phyloP scores from a whole-genome alignment of 2,888 invertebrate species.

The Pocota personata region DNA sequence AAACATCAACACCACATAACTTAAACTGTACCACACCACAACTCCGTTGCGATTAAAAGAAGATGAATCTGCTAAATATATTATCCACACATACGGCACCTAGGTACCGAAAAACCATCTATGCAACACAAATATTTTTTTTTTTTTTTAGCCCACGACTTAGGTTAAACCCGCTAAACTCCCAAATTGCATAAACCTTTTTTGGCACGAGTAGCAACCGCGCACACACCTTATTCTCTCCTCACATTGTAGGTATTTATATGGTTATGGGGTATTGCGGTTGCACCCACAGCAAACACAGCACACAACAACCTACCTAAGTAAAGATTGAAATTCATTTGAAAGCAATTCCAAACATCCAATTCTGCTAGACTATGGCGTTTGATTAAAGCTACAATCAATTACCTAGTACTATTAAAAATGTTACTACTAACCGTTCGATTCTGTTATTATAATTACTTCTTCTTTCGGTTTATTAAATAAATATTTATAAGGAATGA shows the following conservation, averaged over 20 bases:
- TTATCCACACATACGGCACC: conserved; percentile 37
- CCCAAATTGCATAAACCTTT: conserved; percentile 66
- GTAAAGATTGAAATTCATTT: conserved; percentile 64
- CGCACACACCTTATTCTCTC: conserved; percentile 49
- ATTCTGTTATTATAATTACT: conserved; percentile 42
- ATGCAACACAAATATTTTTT: conserved; percentile 34
- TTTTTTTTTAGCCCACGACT: conserved; percentile 63
- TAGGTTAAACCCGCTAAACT: conserved; percentile 56
- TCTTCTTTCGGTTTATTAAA: conserved; percentile 31
- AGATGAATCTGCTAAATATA: conserved; percentile 45
- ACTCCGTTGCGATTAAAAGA: conserved; percentile 46
- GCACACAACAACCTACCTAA: conserved; percentile 33
- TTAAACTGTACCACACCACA: conserved; percentile 43
- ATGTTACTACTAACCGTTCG: neutral
- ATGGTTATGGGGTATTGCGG: conserved; percentile 28
- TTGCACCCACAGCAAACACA: conserved; percentile 63
- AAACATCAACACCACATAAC: conserved; percentile 24
- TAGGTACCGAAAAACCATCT: conserved; percentile 27
- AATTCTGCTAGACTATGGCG: conserved; percentile 25
- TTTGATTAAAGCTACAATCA: conserved; percentile 46
- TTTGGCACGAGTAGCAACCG: conserved; percentile 58
- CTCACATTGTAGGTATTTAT: conserved; percentile 9
- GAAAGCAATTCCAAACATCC: conserved; percentile 59
- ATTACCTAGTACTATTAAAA: conserved; percentile 29
- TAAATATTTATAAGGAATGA: conserved; percentile 42